phyloP scores from a whole-genome alignment of 2,113 vertebrate genomes.

The Rhynchomys soricoides region DNA sequence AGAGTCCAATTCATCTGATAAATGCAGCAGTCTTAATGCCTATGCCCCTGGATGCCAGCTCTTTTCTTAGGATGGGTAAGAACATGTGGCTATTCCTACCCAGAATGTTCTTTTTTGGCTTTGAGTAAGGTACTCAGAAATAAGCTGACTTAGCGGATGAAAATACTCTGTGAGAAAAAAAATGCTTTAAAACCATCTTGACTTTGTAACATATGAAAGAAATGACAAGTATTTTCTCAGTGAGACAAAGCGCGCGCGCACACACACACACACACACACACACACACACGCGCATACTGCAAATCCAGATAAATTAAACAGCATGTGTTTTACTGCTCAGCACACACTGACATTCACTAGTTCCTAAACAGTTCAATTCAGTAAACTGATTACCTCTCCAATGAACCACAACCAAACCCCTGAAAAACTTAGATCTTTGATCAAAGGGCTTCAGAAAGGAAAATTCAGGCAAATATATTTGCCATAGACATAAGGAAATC shows the following conservation, averaged over 20 bases:
- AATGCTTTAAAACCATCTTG: neutral
- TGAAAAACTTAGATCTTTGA: neutral
- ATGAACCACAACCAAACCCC: neutral
- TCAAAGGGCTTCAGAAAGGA: neutral
- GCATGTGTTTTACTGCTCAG: neutral
- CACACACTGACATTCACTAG: neutral
- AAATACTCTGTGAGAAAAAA: neutral
- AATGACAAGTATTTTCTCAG: neutral
- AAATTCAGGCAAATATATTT: neutral
- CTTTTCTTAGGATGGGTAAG: neutral
- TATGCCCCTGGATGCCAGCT: neutral
- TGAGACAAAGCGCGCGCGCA: neutral
- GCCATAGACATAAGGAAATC: neutral
- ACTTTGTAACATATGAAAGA: neutral
- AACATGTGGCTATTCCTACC: neutral
- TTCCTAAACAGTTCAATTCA: neutral
- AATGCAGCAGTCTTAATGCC: neutral
- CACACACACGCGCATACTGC: neutral
- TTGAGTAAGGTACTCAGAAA: too few species aligned
- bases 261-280: too few species aligned
- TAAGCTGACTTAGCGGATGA: too few species aligned
- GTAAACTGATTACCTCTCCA: neutral
- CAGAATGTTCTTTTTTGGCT: neutral
- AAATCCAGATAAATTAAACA: neutral
- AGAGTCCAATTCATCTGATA: neutral